Evolutionary conservation across 1,140 invertebrate genomes (phyloP).

Genomic region (Tetramorium simillimum): DNA sequence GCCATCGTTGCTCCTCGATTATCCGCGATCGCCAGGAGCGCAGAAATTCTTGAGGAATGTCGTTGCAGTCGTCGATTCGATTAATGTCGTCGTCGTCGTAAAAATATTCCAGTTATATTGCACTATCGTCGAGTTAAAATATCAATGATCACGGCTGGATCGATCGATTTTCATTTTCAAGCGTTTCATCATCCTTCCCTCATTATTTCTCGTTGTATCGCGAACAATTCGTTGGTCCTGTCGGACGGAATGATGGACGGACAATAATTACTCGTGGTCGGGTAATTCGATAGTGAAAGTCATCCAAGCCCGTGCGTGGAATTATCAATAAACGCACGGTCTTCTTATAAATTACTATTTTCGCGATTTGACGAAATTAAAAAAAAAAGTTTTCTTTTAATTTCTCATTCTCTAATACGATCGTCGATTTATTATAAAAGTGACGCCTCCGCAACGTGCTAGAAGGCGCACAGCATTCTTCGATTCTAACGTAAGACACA

Average conservation of each 20-base stretch:
- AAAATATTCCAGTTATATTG: constrained; percentile 59
- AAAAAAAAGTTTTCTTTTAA: background rate
- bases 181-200: background rate
- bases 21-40: background rate
- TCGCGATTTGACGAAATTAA: constrained; percentile 18
- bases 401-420: background rate
- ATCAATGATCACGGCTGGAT: constrained; percentile 17
- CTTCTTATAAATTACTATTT: background rate
- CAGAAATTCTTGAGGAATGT: constrained; percentile 28
- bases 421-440: constrained; percentile 1
- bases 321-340: background rate
- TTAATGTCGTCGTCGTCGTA: constrained; percentile 14
- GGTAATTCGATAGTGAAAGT: constrained; percentile 18
- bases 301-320: background rate
- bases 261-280: background rate
- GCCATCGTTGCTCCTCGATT: constrained; percentile 31
- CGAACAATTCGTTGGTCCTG: constrained; percentile 46
- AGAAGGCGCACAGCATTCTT: background rate
- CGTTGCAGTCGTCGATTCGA: constrained; percentile 33
- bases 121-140: constrained; percentile 57
- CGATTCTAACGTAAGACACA: constrained; percentile 40
- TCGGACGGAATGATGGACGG: constrained; percentile 57
- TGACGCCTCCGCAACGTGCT: background rate
- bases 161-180: constrained; percentile 42
- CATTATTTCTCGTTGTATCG: background rate